Conservation (phyloP, 2,113 vertebrate species). For the Megaceryle torquata region DNA sequence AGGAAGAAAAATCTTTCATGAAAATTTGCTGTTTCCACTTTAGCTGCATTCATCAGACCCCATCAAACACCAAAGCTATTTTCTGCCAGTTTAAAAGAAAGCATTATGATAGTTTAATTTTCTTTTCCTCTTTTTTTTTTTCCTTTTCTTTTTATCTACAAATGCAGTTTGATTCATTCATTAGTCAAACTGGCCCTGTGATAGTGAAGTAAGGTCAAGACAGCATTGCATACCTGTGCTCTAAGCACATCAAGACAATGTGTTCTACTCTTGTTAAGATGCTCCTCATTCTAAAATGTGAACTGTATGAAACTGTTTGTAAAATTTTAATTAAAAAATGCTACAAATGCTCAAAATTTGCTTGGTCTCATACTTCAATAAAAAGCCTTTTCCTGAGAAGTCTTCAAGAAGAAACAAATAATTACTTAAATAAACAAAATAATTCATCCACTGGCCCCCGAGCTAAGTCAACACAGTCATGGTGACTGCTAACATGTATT, state of each 20-base stretch:
- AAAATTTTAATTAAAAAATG: background rate
- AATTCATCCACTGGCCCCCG: background rate
- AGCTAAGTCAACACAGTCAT: background rate
- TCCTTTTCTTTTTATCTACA: background rate
- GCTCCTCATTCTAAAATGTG: background rate
- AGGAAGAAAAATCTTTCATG: background rate
- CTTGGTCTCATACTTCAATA: background rate
- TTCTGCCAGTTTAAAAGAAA: background rate
- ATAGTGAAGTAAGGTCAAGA: background rate
- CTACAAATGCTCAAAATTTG: background rate
- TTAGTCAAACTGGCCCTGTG: background rate
- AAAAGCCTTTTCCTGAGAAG: background rate
- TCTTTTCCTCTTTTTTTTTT: background rate
- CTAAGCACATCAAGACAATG: background rate
- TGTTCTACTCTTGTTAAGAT: background rate
- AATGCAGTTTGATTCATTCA: background rate
- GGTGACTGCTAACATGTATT: background rate
- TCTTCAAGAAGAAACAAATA: background rate
- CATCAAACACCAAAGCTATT: background rate
- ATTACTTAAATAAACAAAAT: background rate
- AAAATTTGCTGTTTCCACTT: slow-evolving; percentile 10
- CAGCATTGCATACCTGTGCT: background rate
- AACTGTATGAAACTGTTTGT: background rate
- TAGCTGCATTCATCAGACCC: background rate
- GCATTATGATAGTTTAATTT: background rate